phyloP scores from a whole-genome alignment of 2,888 invertebrate species.

The Microctonus brassicae region DNA sequence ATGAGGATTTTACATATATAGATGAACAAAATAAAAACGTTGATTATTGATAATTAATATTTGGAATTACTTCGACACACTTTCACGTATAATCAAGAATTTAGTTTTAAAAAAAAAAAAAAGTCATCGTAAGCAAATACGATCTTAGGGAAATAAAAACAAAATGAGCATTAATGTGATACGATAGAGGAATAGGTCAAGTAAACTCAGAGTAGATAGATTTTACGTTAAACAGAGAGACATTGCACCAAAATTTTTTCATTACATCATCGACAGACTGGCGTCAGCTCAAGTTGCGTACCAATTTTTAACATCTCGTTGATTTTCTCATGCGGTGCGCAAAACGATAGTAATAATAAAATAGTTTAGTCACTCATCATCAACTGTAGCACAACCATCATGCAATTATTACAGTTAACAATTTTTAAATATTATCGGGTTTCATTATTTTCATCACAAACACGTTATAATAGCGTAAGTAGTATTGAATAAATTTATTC shows the following conservation, averaged over 20 bases:
- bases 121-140: slow-evolving; percentile 5
- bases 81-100: neutral
- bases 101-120: neutral
- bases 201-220: slow-evolving; percentile 36
- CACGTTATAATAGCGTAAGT: slow-evolving; percentile 50
- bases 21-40: neutral
- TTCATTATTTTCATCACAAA: neutral
- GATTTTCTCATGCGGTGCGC: neutral
- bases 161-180: neutral
- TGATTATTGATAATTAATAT: neutral
- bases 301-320: neutral
- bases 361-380: neutral
- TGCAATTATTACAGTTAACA: slow-evolving; percentile 12
- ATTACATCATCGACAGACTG: neutral
- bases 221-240: neutral
- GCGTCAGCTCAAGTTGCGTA: neutral
- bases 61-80: neutral
- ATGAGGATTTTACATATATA: neutral
- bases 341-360: neutral
- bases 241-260: neutral
- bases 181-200: slow-evolving; percentile 44
- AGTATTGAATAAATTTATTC: slow-evolving; percentile 3
- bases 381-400: neutral
- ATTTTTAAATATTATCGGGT: neutral
- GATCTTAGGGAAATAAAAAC: neutral